Conservation (phyloP, 2,888 invertebrate genomes). For the Drosophila monieri region DNA sequence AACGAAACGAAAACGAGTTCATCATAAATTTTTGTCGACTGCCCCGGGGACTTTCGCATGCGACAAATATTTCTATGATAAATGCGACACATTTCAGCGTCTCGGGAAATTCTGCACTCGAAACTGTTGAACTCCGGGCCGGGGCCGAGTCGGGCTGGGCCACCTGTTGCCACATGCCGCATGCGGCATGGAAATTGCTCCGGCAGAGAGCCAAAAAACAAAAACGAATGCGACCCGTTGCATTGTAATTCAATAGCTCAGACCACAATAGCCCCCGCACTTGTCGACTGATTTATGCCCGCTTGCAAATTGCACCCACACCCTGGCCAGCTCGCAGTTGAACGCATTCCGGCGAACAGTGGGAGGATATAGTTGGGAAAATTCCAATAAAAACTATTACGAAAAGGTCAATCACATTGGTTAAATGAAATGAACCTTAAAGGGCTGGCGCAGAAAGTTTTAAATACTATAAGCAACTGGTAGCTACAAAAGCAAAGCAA, state of each 20-base stretch:
- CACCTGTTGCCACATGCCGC: slow-evolving; percentile 41
- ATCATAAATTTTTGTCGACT: slow-evolving; percentile 54
- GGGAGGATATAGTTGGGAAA: slow-evolving; percentile 20
- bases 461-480: background rate
- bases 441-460: background rate
- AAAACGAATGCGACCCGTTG: slow-evolving; percentile 53
- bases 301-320: slow-evolving; percentile 77
- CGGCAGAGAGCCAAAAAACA: slow-evolving; percentile 39
- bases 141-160: slow-evolving; percentile 4
- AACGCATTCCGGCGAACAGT: slow-evolving; percentile 70
- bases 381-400: background rate
- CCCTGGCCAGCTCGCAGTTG: slow-evolving; percentile 51
- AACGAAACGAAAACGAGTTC: slow-evolving; percentile 55
- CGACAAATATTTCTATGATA: slow-evolving; percentile 60
- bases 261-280: slow-evolving; percentile 69
- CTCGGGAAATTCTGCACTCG: slow-evolving; percentile 59
- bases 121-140: slow-evolving; percentile 21
- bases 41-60: slow-evolving; percentile 68
- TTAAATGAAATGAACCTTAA: background rate
- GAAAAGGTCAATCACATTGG: slow-evolving; percentile 2
- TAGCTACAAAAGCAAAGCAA: no score
- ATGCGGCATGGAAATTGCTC: slow-evolving; percentile 13
- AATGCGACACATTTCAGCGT: slow-evolving; percentile 77
- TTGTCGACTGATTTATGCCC: slow-evolving; percentile 74
- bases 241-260: slow-evolving; percentile 71